Base-by-base conservation (phyloP, 2,797 vertebrate genomes). In the Oryzias sinensis region DNA sequence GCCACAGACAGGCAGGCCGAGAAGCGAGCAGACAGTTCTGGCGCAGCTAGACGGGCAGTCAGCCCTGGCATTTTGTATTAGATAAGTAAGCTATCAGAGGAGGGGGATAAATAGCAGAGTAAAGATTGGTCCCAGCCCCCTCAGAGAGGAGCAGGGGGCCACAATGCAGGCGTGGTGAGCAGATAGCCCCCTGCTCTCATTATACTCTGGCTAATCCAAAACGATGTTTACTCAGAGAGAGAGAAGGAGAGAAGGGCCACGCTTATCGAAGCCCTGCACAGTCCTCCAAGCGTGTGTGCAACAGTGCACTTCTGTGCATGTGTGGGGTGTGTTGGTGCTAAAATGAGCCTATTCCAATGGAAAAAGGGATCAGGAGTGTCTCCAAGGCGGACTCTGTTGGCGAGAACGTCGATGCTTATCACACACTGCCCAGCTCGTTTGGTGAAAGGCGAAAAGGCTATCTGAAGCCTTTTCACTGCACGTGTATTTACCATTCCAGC, bases 71-170 rank as follows among this genome's bases (percentile, higher is more conserved):
- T 97, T 97, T 95, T 93, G 92, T 91, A 82, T 91, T 92, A 93
- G 94, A 95, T 92, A 93, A 96, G 94, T 93, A 92, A 96, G 93
- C 94, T 97, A 97, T 97, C 95, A 95, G 93, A 93, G 90, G 91
- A 86, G 74, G 90, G 78, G 91, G 94, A 97, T 95, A 95, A 97
- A 97, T 95, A 94, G 94, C 94, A 93, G 93, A 95, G 93, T 94
- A 93, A 93, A 97, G 94, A 97, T 96, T 95, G 93, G 91, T 90
- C 87, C 90, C 88, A 76, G 83, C 89, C 92, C 86, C 91, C 88
- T 90, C 87, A 76, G 87, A 86, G 86, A 90, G 92, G 91, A 93
- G 91, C 72, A 77, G 83, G 86, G 87, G 87, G 89, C 94, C 93
- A 96, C 95, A 94, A 93, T 93, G 92, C 91, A 91, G 88, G 91